phyloP scores from a whole-genome alignment of 2,113 vertebrate species.

The Trachemys scripta region DNA sequence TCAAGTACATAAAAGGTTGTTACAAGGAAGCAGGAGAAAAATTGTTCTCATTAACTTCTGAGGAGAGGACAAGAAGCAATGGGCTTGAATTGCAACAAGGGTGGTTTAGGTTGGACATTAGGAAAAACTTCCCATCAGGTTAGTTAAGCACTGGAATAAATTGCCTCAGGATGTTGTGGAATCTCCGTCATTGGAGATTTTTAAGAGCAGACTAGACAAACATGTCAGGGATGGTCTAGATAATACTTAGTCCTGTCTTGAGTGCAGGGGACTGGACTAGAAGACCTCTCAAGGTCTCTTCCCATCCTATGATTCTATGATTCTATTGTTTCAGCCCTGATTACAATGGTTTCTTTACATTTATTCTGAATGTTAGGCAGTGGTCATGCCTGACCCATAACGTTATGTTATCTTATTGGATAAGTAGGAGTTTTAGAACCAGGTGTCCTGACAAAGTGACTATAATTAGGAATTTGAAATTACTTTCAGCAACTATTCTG shows the following conservation, averaged over 20 bases:
- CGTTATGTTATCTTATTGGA: not conserved
- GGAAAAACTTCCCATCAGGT: not conserved
- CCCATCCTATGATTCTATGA: not conserved
- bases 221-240: not conserved
- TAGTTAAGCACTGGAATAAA: not conserved
- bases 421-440: fast-evolving
- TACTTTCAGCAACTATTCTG: not conserved
- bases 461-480: not conserved
- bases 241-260: not conserved
- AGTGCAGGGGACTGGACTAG: not conserved
- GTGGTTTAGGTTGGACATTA: not conserved
- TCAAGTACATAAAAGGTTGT: not conserved
- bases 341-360: not conserved
- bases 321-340: not conserved
- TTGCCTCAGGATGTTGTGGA: not conserved
- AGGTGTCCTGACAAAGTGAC: not conserved
- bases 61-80: not conserved
- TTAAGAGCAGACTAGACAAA: not conserved
- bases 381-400: not conserved
- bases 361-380: not conserved
- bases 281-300: not conserved
- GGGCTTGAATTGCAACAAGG: not conserved
- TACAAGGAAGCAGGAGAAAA: not conserved
- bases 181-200: not conserved
- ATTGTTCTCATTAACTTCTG: not conserved